Base-by-base conservation (phyloP, 2,888 invertebrate species). In the Eupsilia transversa region DNA sequence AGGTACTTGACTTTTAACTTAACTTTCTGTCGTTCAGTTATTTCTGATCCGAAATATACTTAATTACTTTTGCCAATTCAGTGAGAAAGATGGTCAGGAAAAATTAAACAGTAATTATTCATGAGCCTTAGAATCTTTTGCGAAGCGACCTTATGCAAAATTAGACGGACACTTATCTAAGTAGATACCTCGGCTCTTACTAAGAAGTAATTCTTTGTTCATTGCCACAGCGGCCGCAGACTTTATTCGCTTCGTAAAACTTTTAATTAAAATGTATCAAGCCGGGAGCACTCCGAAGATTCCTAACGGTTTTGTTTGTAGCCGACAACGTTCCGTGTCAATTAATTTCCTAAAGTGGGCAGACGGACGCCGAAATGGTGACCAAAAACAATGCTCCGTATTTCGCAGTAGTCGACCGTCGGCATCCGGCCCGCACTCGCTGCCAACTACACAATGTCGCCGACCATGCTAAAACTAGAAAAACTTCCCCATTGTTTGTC, bases 251-350 rank as follows among this genome's bases (percentile, higher is more conserved):
- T 91, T 88, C 85, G 91, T 90, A 89, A 92, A 95, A 95, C 91
- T 95, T 95, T 95, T 94, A 95, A 95, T 95, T 94, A 94, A 95
- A 95, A 94, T 92, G 93, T 94, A 94, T 94, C 92, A 92, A 92
- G 92, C 85, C 89, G 87, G 88, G 91, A 91, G 91, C 88, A 89
- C 89, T 93, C 86, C 84, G 86, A 91, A 92, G 92, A 94, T 92
- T 93, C 89, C 90, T 92, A 91, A 92, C 90, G 86, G 91, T 92
- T 93, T 92, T 93, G 90, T 94, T 92, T 93, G 92, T 91, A 91
- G 90, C 89, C 89, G 92, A 91, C 91, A 89, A 90, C 90, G 91
- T 93, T 94, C 90, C 90, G 90, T 93, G 93, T 94, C 94, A 94
- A 94, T 95, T 96, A 94, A 94, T 95, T 95, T 94, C 89, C 90